These are phyloP conservation scores for Archivesica marissinica DNA, from an alignment of 1,140 invertebrate genomes.

Conservation along the genomic window DNA sequence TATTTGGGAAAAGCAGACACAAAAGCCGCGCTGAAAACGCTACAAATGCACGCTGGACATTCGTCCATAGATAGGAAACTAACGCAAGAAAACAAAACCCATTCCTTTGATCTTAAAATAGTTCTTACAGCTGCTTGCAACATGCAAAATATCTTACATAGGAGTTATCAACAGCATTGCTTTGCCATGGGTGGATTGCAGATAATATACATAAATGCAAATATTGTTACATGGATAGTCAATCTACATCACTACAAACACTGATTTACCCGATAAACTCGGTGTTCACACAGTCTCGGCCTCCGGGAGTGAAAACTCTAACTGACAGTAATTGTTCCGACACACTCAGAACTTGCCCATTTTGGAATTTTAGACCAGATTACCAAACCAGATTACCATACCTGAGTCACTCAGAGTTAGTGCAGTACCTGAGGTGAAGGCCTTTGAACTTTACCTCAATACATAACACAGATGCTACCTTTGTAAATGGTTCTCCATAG, in stretches of 20 bases:
- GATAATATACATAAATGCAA: too few species aligned
- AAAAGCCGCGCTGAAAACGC: too few species aligned
- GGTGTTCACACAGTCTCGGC: neutral
- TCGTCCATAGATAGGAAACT: too few species aligned
- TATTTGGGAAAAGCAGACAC: too few species aligned
- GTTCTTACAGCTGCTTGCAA: too few species aligned
- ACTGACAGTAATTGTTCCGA: neutral
- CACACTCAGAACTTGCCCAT: neutral
- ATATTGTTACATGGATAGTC: neutral
- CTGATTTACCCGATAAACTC: slow-evolving; percentile 5
- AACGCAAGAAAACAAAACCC: too few species aligned
- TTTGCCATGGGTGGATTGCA: neutral
- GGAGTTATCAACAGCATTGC: too few species aligned
- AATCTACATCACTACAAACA: neutral
- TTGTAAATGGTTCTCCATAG: slow-evolving; percentile 14
- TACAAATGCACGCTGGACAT: too few species aligned
- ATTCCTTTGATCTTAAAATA: too few species aligned
- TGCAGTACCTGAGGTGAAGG: neutral
- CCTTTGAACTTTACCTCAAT: slow-evolving; percentile 24
- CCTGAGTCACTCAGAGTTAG: slow-evolving; percentile 8
- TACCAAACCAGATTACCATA: slow-evolving; percentile 26
- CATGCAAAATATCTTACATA: too few species aligned
- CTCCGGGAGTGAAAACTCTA: neutral
- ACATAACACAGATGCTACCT: slow-evolving; percentile 26
- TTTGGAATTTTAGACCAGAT: slow-evolving; percentile 7